Evolutionary conservation across 1,140 invertebrate genomes (phyloP).

Genomic region (Dendroctonus valens): DNA sequence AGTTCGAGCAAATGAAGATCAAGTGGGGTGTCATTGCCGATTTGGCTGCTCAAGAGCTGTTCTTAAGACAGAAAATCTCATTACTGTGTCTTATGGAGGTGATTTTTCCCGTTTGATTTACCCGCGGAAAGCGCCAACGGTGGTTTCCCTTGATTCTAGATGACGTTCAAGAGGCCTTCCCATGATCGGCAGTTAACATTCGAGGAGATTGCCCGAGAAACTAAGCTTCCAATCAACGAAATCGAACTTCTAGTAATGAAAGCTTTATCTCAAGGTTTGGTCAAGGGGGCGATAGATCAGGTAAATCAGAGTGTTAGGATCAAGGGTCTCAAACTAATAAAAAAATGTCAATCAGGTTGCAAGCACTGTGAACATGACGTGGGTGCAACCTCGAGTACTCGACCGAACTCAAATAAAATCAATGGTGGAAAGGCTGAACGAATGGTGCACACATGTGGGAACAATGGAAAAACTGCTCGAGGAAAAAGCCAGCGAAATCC

Average conservation of each 20-base stretch:
- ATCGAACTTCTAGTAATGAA: constrained; percentile 98
- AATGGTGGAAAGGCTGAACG: constrained; percentile 76
- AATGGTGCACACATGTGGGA: constrained; percentile 80
- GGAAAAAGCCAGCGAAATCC: constrained; percentile 78
- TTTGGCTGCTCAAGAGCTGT: constrained; percentile 79
- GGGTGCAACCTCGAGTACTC: constrained; percentile 90
- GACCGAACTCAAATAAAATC: constrained; percentile 70
- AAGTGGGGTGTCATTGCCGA: constrained; percentile 84
- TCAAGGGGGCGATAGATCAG: constrained; percentile 95
- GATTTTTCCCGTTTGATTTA: constrained; percentile 11
- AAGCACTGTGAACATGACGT: constrained; percentile 76
- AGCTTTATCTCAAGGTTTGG: constrained; percentile 90
- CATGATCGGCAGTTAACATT: constrained; percentile 82
- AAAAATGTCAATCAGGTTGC: constrained; percentile 40
- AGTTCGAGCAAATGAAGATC: constrained; percentile 79
- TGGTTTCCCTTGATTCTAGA: constrained; percentile 49
- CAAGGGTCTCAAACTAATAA: no score
- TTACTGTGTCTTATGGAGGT: constrained; percentile 96
- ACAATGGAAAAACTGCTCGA: constrained; percentile 80
- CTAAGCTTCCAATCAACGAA: constrained; percentile 76
- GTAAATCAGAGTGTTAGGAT: constrained; percentile 52
- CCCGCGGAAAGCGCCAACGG: neutral
- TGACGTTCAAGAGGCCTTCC: constrained; percentile 73
- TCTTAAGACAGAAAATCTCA: constrained; percentile 89
- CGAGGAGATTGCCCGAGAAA: constrained; percentile 84